Base-by-base conservation (phyloP, 2,888 invertebrate genomes). In the Eupithecia insigniata region DNA sequence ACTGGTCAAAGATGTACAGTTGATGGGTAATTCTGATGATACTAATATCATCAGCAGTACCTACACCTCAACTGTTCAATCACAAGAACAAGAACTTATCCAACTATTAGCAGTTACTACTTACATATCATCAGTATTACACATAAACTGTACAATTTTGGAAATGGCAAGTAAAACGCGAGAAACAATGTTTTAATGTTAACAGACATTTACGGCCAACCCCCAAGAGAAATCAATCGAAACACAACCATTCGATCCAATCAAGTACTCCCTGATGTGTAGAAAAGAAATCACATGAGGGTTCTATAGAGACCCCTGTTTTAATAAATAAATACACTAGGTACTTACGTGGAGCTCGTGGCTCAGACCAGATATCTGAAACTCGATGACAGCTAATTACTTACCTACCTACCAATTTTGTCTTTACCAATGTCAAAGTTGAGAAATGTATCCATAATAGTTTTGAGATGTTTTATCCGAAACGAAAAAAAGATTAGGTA, bases 191-290 rank as follows among this genome's bases (percentile, higher is more conserved):
- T 22, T 51, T 51, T 28, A 28, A 58, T 58, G 28, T 58, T 78
- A 72, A 77, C 69, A 71, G 65, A 67, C 73, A 65, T 71, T 75
- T 75, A 73, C 78, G 70, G 71, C 64, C 76, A 71, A 66, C 67
- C 75, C 83, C 78, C 84, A 58, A 55, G 83, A 85, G 82, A 85
- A 85, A 83, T 83, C 78, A 80, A 71, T 69, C 69, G 70, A 68
- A 80, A 78, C 72, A 78, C 71, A 61, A 60, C 34, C 32, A 66
- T 62, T 66, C 66, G 69, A 34, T 72, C 55, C 51, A 68, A 67
- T 65, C 66, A 46, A 43, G 61, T 18, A 43, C 69, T 61, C 46
- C 71, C 70, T 46, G 30, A 10, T 22, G 60, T 60, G 14, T 60
- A 3, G 60, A 30, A 60, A 60, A 16, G 60, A 60, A 60, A 60